Evolutionary conservation across 2,797 vertebrate species (phyloP).

Genomic region (Tenualosa ilisha): DNA sequence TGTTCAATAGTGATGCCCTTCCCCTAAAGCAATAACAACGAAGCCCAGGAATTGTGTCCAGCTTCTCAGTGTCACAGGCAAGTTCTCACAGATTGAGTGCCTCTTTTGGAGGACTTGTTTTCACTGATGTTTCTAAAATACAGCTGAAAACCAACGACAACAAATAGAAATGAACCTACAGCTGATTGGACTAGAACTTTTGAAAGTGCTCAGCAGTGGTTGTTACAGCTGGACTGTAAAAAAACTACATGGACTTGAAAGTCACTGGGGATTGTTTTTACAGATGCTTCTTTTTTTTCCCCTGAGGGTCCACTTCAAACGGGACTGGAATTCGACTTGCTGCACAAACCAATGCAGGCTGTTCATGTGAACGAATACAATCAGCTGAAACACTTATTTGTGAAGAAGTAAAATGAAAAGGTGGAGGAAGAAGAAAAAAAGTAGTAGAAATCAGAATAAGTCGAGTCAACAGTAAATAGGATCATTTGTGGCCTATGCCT

Average conservation of each 20-base stretch:
- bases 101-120: neutral
- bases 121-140: neutral
- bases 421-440: neutral
- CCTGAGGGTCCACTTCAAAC: constrained; percentile 83
- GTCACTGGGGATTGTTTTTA: constrained; percentile 90
- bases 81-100: neutral
- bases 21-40: neutral
- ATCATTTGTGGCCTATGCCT: constrained; percentile 37
- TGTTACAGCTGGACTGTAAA: constrained; percentile 86
- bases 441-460: neutral
- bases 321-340: constrained; percentile 71
- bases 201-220: constrained; percentile 72
- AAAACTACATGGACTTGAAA: constrained; percentile 87
- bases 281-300: constrained; percentile 83
- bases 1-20: neutral
- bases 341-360: constrained; percentile 68
- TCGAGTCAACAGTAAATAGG: constrained; percentile 40
- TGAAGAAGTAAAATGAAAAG: constrained; percentile 61
- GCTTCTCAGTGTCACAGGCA: neutral
- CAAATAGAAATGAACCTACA: constrained; percentile 8
- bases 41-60: neutral
- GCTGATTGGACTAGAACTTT: constrained; percentile 9
- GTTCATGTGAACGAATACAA: constrained; percentile 68
- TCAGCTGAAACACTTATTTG: constrained; percentile 70
- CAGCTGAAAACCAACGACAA: constrained; percentile 12